A percentile compares a stretch with the other conserved stretches of the same genome.
These are phyloP conservation scores for Anarrhichthys ocellatus DNA, from an alignment of 2,113 vertebrate genomes.

Conservation along the genomic window DNA sequence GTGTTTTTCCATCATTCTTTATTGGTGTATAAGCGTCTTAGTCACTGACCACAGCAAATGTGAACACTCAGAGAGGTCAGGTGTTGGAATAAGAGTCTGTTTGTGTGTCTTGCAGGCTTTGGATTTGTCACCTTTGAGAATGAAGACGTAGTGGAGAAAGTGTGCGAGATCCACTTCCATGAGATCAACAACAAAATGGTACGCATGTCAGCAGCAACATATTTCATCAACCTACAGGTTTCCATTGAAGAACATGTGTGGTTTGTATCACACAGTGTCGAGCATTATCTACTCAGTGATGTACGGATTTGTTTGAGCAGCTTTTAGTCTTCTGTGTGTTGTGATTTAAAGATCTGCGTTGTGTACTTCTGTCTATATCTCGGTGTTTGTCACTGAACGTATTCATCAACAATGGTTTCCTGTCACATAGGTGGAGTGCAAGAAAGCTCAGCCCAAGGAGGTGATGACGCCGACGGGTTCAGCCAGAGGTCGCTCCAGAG, in stretches of 20 bases:
- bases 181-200: conserved; percentile 99
- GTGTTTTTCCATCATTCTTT: not conserved
- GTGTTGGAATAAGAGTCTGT: conserved; percentile 8
- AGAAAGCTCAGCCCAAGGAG: conserved; percentile 99
- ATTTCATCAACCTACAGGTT: not conserved
- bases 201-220: not conserved
- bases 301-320: not conserved
- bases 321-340: not conserved
- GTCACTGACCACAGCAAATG: not conserved
- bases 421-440: conserved; percentile 93
- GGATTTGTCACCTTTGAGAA: conserved; percentile 99
- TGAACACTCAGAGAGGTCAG: not conserved
- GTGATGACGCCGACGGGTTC: conserved; percentile 98
- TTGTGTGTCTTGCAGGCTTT: conserved; percentile 85
- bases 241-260: not conserved
- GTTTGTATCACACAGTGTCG: not conserved
- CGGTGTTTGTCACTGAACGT: not conserved
- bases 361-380: not conserved
- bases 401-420: not conserved
- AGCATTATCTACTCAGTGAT: not conserved
- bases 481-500: conserved; percentile 94
- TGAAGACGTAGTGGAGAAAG: conserved; percentile 99
- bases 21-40: not conserved
- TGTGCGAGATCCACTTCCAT: conserved; percentile 99
- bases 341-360: too few relatives aligned